Conservation (phyloP, 2,113 vertebrate species). For the Entelurus aequoreus region DNA sequence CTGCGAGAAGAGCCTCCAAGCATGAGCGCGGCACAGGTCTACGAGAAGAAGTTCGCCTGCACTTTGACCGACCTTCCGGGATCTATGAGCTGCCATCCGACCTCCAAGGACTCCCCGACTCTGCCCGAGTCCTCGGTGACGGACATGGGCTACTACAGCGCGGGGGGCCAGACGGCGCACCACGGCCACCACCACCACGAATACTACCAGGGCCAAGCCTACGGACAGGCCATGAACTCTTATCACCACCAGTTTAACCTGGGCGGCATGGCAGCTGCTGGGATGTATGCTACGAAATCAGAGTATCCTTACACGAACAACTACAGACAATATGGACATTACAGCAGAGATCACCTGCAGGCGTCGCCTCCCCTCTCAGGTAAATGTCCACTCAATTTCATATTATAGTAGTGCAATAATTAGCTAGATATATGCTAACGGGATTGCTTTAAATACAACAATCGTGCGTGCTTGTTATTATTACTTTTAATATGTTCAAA, state of each 20-base stretch:
- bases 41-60: slow-evolving; percentile 91
- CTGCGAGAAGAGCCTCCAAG: slow-evolving; percentile 36
- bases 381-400: slow-evolving; percentile 48
- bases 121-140: slow-evolving; percentile 93
- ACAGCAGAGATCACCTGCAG: slow-evolving; percentile 87
- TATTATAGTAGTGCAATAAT: background rate
- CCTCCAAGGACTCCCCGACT: slow-evolving; percentile 94
- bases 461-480: too few relatives aligned
- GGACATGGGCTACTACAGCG: slow-evolving; percentile 93
- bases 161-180: slow-evolving; percentile 58
- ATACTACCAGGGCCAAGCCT: slow-evolving; percentile 82
- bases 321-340: slow-evolving; percentile 89
- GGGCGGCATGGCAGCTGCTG: slow-evolving; percentile 79
- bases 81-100: slow-evolving; percentile 91
- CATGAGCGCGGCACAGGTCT: slow-evolving; percentile 86
- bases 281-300: slow-evolving; percentile 88
- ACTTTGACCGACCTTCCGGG: slow-evolving; percentile 92
- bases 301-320: slow-evolving; percentile 87
- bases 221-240: slow-evolving; percentile 82
- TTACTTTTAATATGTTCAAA: too few relatives aligned
- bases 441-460: background rate
- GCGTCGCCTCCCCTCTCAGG: slow-evolving; percentile 85
- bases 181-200: slow-evolving; percentile 78
- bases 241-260: slow-evolving; percentile 92
- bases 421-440: background rate